Conservation (phyloP, 1,140 invertebrate species). For the Sminthurides bifidus region DNA sequence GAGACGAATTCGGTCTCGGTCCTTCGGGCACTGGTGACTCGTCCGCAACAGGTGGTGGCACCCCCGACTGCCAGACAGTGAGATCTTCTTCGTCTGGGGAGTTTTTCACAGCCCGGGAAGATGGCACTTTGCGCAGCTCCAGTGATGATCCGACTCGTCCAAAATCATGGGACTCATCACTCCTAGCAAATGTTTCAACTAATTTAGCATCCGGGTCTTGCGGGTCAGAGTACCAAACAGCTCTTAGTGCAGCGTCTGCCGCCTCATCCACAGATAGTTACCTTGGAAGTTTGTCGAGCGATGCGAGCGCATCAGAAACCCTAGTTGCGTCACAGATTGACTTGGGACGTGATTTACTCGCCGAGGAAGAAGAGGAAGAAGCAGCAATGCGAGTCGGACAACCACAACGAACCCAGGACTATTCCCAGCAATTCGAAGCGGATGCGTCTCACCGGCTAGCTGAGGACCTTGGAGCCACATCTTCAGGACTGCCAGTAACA, state of each 20-base stretch:
- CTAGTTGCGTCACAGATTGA: slow-evolving; percentile 60
- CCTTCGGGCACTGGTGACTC: background rate
- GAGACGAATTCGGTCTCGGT: too few relatives aligned
- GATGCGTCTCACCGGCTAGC: background rate
- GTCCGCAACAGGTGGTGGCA: slow-evolving; percentile 3
- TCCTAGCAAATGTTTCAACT: slow-evolving; percentile 26
- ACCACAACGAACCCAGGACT: slow-evolving; percentile 45
- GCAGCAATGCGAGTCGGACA: slow-evolving; percentile 34
- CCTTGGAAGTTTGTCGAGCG: slow-evolving; percentile 25
- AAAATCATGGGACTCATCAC: slow-evolving; percentile 27
- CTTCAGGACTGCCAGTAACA: slow-evolving; percentile 22
- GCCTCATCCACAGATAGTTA: slow-evolving; percentile 24
- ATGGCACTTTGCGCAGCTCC: slow-evolving; percentile 17
- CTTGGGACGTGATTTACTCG: slow-evolving; percentile 38
- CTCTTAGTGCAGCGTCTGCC: slow-evolving; percentile 40
- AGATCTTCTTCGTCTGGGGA: slow-evolving; percentile 25
- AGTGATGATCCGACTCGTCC: slow-evolving; percentile 26
- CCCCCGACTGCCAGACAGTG: slow-evolving; percentile 16
- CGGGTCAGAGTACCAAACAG: slow-evolving; percentile 79
- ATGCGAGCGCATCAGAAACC: slow-evolving; percentile 59
- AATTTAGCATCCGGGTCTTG: slow-evolving; percentile 11
- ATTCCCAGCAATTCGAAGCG: slow-evolving; percentile 40
- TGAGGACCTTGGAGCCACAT: background rate
- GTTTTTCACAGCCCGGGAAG: slow-evolving; percentile 28
- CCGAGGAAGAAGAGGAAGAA: slow-evolving; percentile 24